phyloP scores from a whole-genome alignment of 2,888 invertebrate species.

The Lycophotia porphyrea region DNA sequence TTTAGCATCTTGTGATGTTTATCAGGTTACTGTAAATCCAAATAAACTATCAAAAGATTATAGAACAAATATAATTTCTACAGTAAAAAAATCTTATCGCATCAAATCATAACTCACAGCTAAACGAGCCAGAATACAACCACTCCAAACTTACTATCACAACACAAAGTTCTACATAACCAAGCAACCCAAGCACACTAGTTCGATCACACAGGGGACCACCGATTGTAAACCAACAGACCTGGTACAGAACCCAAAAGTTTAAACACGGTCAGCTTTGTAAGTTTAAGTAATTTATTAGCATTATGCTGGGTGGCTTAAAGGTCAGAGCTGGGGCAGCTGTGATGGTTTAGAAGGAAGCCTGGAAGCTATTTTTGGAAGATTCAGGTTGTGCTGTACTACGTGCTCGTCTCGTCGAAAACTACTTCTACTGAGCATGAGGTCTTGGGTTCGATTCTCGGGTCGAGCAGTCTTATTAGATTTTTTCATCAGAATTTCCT shows the following conservation, averaged over 20 bases:
- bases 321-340: background rate
- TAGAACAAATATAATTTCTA: background rate
- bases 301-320: background rate
- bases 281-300: slow-evolving; percentile 16
- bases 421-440: background rate
- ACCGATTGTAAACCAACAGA: slow-evolving; percentile 28
- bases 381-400: background rate
- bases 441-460: background rate
- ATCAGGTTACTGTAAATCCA: background rate
- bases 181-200: slow-evolving; percentile 23
- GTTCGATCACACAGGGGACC: slow-evolving; percentile 41
- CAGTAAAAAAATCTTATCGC: background rate
- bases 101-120: background rate
- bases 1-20: background rate
- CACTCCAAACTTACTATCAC: slow-evolving; percentile 26
- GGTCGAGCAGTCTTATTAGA: background rate
- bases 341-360: background rate
- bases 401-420: background rate
- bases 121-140: slow-evolving; percentile 25
- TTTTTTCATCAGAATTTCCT: background rate
- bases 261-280: slow-evolving; percentile 14
- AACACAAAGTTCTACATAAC: slow-evolving; percentile 36
- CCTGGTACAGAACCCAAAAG: slow-evolving; percentile 21
- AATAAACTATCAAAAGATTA: background rate
- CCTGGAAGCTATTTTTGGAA: background rate